phyloP scores from a whole-genome alignment of 2,797 vertebrate genomes.

The Falco cherrug region DNA sequence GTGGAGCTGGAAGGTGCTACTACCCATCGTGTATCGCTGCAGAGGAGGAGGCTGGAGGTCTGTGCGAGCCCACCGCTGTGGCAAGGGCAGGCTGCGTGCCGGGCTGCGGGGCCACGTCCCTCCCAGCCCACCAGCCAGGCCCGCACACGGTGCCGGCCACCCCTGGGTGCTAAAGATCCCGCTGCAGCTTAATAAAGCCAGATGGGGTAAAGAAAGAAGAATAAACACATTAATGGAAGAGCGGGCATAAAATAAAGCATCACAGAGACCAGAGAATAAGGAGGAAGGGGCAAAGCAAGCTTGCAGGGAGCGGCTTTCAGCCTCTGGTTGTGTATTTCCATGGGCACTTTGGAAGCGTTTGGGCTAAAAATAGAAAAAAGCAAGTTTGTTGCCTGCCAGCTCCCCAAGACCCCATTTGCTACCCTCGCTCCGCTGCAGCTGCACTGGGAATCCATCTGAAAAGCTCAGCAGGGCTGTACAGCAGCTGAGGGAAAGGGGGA shows the following conservation, averaged over 20 bases:
- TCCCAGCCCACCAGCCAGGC: background rate
- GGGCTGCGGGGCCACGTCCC: background rate
- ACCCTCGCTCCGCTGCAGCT: rapidly evolving
- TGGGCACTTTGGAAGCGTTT: rapidly evolving
- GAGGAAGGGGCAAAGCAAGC: background rate
- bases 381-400: background rate
- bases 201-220: background rate
- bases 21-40: rapidly evolving
- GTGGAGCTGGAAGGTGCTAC: background rate
- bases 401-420: background rate
- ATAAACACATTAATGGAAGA: background rate
- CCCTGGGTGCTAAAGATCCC: background rate
- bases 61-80: background rate
- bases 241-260: background rate
- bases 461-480: rapidly evolving
- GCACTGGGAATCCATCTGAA: rapidly evolving
- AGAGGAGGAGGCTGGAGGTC: background rate
- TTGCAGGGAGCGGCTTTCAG: rapidly evolving
- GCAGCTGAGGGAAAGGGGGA: background rate
- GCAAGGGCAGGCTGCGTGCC: background rate
- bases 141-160: background rate
- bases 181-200: background rate
- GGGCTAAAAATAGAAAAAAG: background rate
- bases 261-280: background rate
- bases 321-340: background rate